Percentiles rank a stretch among this genome's conserved stretches.
phyloP scores from a whole-genome alignment of 2,888 invertebrate genomes.

The Sinelater perroti region DNA sequence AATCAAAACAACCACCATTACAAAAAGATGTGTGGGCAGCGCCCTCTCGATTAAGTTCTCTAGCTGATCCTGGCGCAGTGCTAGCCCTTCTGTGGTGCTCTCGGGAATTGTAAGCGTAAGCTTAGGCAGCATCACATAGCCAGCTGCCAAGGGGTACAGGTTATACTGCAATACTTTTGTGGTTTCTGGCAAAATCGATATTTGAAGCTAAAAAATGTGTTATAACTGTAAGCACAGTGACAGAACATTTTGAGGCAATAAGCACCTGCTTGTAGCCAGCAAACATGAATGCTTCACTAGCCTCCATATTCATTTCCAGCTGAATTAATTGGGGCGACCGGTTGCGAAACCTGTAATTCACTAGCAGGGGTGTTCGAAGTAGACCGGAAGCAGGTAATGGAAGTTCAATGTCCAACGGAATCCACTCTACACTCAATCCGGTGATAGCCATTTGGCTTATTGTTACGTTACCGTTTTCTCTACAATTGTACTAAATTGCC shows the following conservation, averaged over 20 bases:
- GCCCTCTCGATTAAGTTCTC: constrained; percentile 67
- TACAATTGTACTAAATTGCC: constrained; percentile 38
- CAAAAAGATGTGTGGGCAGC: constrained; percentile 71
- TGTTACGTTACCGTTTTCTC: constrained; percentile 49
- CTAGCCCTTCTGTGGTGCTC: constrained; percentile 53
- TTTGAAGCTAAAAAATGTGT: constrained; percentile 56
- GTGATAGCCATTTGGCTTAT: constrained; percentile 51
- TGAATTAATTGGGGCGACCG: constrained; percentile 76
- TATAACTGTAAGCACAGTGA: neutral
- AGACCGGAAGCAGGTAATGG: constrained; percentile 78
- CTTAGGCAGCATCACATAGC: constrained; percentile 75
- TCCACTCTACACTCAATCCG: constrained; percentile 67
- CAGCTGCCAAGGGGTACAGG: constrained; percentile 79
- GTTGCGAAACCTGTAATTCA: constrained; percentile 77
- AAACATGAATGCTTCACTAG: constrained; percentile 93
- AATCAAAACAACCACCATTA: constrained; percentile 62
- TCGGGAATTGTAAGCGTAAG: constrained; percentile 65
- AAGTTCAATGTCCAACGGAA: constrained; percentile 69
- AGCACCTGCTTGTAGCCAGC: constrained; percentile 89
- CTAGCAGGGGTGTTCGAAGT: constrained; percentile 75
- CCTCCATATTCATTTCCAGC: constrained; percentile 78
- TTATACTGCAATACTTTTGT: constrained; percentile 75
- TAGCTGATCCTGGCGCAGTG: constrained; percentile 62
- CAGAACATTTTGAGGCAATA: neutral
- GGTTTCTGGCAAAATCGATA: constrained; percentile 70